Percentiles rank a stretch among this genome's conserved stretches.
phyloP scores from a whole-genome alignment of 2,888 invertebrate species.

The Desoria tigrina region DNA sequence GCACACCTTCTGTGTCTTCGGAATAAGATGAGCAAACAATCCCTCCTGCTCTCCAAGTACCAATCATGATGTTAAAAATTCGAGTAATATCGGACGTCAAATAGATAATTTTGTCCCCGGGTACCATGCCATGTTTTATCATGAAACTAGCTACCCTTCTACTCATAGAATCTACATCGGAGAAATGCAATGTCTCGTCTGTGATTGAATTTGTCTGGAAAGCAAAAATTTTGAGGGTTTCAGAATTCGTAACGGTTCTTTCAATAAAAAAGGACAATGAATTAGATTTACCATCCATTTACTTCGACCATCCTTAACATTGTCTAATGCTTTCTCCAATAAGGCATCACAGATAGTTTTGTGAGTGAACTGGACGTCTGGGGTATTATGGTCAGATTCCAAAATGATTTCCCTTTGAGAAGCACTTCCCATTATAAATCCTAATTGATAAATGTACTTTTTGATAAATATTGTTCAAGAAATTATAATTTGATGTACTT shows the following conservation, averaged over 20 bases:
- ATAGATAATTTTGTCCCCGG: slow-evolving; percentile 49
- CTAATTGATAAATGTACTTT: too few species aligned
- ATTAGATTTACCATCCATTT: slow-evolving; percentile 45
- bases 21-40: slow-evolving; percentile 48
- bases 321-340: slow-evolving; percentile 38
- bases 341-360: slow-evolving; percentile 41
- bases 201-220: slow-evolving; percentile 46
- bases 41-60: slow-evolving; percentile 50
- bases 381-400: slow-evolving; percentile 26
- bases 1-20: slow-evolving; percentile 47
- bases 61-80: slow-evolving; percentile 45
- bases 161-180: slow-evolving; percentile 45
- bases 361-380: slow-evolving; percentile 32
- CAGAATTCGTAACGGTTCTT: too few species aligned
- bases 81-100: slow-evolving; percentile 49
- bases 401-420: slow-evolving; percentile 24
- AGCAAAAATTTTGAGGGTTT: neutral
- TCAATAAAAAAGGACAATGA: slow-evolving; percentile 8
- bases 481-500: too few species aligned
- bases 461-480: too few species aligned
- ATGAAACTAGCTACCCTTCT: slow-evolving; percentile 45
- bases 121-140: slow-evolving; percentile 43
- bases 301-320: slow-evolving; percentile 32
- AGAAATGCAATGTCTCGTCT: slow-evolving; percentile 40
- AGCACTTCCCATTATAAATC: too few species aligned